phyloP scores from a whole-genome alignment of 1,140 invertebrate genomes.

The Hylaeus anthracinus region DNA sequence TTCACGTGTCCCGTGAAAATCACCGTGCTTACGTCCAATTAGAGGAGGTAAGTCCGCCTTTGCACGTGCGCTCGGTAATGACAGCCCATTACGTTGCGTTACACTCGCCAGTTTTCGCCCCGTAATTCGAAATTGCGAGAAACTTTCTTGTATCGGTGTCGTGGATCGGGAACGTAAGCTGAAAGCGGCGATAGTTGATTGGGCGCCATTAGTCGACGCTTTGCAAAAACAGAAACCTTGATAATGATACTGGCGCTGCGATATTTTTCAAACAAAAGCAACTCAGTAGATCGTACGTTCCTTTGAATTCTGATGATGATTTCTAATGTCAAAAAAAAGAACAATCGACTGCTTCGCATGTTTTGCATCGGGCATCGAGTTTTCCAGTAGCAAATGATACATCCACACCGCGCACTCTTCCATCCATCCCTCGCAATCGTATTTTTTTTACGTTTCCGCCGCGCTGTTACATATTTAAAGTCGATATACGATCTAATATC shows the following conservation, averaged over 20 bases:
- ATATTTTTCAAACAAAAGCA: too few species aligned
- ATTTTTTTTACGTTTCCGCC: constrained; percentile 33
- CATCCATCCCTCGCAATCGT: constrained; percentile 18
- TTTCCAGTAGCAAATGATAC: neutral
- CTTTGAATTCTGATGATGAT: too few species aligned
- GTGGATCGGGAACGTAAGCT: neutral
- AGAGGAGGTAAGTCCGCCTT: neutral
- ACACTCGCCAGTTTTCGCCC: constrained; percentile 11
- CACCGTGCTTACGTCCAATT: constrained; percentile 10
- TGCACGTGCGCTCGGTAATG: neutral
- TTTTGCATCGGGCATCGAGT: neutral
- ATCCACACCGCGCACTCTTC: constrained; percentile 7
- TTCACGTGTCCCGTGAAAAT: constrained; percentile 1
- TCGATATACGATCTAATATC: constrained; percentile 69
- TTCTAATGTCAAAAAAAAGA: too few species aligned
- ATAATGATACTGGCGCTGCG: too few species aligned
- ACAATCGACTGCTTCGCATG: too few species aligned
- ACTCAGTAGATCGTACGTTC: too few species aligned
- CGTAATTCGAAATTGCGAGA: constrained; percentile 27
- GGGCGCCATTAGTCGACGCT: too few species aligned
- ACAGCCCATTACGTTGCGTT: constrained; percentile 15
- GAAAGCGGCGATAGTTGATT: too few species aligned
- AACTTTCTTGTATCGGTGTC: constrained; percentile 5
- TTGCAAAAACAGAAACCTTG: too few species aligned
- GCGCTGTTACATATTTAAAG: constrained; percentile 59